Evolutionary conservation across 2,113 vertebrate species (phyloP), one percentile per base, ranked within the genome.

Genomic region (Erythrolamprus reginae): DNA sequence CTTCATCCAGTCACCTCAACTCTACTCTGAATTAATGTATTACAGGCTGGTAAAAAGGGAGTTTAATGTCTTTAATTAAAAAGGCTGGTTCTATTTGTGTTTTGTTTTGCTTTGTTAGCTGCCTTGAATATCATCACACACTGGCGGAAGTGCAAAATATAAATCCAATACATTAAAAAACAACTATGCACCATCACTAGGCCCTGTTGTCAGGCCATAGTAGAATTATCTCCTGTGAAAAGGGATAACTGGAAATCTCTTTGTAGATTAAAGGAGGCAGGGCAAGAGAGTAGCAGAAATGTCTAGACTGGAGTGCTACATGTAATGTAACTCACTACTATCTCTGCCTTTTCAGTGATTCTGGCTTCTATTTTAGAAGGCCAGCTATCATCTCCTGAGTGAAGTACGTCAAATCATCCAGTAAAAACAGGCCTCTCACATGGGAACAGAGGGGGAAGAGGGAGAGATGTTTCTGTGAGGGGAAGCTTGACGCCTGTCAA

Each of bases 401-500:
- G 52, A 88, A 12, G 52, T 26, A 82, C 84, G 86, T 91, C 51
- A 83, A 51, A 84, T 55, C 53, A 28, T 56, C 38, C 21, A 50
- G 52, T 48, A 83, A 83, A 77, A 88, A 83, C 53, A 58, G 52
- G 19, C 21, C 47, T 50, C 42, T 83, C 86, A 83, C 65, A 58
- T 91, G 86, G 86, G 86, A 87, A 88, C 33, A 23, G 86, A 65
- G 17, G 24, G 3, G 38, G 55, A 38, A 61, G 33, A 21, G 70
- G 42, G 33, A 50, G 24, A 26, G 21, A 82, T 56, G 28, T 56
- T 87, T 58, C 56, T 82, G 52, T 91, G 86, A 82, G 70, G 52
- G 82, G 86, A 91, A 21, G 70, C 21, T 83, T 88, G 90, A 91
- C 28, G 53, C 55, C 85, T 91, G 85, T 91, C 86, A 91, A 56